A percentile compares a stretch with the other conserved stretches of the same genome.
Evolutionary conservation across 1,140 invertebrate genomes (phyloP).

Genomic region (Philotrypesis tridentata): DNA sequence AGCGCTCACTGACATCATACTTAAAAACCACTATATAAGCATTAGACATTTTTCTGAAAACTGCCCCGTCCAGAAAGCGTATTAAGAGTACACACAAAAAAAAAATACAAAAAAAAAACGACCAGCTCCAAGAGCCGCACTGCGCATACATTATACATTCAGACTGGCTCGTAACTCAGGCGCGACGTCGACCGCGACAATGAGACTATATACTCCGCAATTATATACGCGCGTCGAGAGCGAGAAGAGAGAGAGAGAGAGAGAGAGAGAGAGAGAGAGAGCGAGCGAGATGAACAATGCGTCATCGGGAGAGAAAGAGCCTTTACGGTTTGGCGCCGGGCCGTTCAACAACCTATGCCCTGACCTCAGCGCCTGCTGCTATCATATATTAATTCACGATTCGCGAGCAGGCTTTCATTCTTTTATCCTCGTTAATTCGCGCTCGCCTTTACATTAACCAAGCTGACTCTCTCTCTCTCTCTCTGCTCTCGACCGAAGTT

Average conservation of each 20-base stretch:
- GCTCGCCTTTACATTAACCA: too few relatives aligned
- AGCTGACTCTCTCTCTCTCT: neutral
- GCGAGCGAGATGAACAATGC: slow-evolving; percentile 29
- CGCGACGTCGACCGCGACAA: neutral
- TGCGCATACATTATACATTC: neutral
- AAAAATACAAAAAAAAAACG: neutral
- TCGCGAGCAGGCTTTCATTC: neutral
- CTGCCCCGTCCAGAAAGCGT: neutral
- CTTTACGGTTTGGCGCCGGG: slow-evolving; percentile 37
- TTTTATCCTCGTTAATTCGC: slow-evolving; percentile 15
- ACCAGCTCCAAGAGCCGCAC: neutral
- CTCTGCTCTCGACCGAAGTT: slow-evolving; percentile 3
- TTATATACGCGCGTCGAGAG: neutral
- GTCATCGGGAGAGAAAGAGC: neutral
- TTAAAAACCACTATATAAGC: neutral
- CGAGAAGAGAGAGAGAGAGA: too few relatives aligned
- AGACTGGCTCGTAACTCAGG: slow-evolving; percentile 22
- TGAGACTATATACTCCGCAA: slow-evolving; percentile 1
- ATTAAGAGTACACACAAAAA: too few relatives aligned
- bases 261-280: too few relatives aligned
- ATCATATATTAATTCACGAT: neutral
- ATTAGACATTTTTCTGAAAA: neutral
- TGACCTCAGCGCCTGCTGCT: neutral
- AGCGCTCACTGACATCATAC: neutral
- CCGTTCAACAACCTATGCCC: neutral